A percentile compares a stretch with the other conserved stretches of the same genome.
Conservation (phyloP, 2,113 vertebrate genomes). For the Puntigrus tetrazona region DNA sequence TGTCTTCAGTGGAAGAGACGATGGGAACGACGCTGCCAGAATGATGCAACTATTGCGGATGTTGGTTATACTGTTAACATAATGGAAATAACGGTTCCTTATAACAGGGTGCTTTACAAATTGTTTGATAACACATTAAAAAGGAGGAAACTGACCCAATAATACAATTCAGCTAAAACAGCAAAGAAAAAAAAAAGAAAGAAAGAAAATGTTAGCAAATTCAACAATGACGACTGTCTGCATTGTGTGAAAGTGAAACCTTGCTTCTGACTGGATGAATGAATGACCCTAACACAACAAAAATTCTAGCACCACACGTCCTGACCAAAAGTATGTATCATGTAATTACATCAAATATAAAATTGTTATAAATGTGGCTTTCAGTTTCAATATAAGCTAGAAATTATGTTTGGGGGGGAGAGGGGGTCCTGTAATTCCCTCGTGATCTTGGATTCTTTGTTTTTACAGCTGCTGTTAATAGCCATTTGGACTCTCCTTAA, state of each 20-base stretch:
- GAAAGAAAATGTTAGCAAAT: background rate
- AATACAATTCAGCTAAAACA: background rate
- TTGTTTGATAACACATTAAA: background rate
- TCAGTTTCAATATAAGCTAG: background rate
- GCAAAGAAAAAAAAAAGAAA: background rate
- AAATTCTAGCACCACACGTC: background rate
- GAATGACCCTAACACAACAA: background rate
- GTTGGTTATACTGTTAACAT: background rate
- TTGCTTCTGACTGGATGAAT: background rate
- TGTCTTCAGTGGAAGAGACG: background rate
- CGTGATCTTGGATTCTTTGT: background rate
- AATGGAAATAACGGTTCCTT: constrained; percentile 21
- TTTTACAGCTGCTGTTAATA: background rate
- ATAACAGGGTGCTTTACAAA: background rate
- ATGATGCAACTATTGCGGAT: background rate
- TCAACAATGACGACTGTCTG: background rate
- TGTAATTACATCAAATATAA: background rate
- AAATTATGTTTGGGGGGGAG: no score
- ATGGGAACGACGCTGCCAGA: background rate
- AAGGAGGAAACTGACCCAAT: no score
- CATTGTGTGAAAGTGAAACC: background rate
- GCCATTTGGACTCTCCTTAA: background rate
- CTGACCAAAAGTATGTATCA: background rate
- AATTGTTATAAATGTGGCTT: background rate
- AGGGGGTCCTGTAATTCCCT: background rate